Evolutionary conservation across 2,797 vertebrate species (phyloP), one percentile per base, ranked within the genome.

Genomic region (Silurus lanzhouensis): DNA sequence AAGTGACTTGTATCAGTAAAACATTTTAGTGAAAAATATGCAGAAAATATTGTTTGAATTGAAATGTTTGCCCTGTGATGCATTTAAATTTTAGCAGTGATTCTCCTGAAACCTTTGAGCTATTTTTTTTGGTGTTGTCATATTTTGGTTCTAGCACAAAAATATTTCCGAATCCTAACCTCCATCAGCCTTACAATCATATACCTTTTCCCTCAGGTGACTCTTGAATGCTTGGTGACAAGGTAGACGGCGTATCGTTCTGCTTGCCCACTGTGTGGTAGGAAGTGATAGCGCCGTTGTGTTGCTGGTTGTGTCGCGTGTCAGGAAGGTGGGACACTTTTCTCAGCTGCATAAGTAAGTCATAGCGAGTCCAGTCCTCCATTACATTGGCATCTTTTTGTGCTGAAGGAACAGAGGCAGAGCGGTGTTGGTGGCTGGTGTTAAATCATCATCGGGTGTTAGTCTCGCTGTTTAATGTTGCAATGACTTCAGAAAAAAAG

Each of bases 151-250:
- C 19, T 19, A 60, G 22, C 27, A 77, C 10, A 58, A 76, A 79
- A n/a, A 6, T 17, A 15, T 60, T 83, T n/a, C 66, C 6, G 13
- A 7, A 27, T 38, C 15, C 10, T 58, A 63, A 22, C 13, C 6
- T 55, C 12, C 0, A 25, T 19, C 57, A 48, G 22, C n/a, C n/a
- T 57, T 27, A 19, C 14, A 27, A 3, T 20, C 61, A 31, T 64
- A 2, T 88, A 96, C 95, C 94, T 93, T 91, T 83, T 60, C 86
- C 89, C 12, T 94, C 94, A 19, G 93, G 91, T 63, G 95, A 94
- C 83, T 80, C 91, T 83, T 92, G 93, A 82, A 90, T 89, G 81
- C 91, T 93, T 0, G 94, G 94, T 0, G 95, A 95, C 92, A 95
- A 94, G 68, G 92, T 91, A 1, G 94, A 92, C 0, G 92, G 92